Base-by-base conservation (phyloP, 2,888 invertebrate genomes). In the Dyspetes luteomarginatus region DNA sequence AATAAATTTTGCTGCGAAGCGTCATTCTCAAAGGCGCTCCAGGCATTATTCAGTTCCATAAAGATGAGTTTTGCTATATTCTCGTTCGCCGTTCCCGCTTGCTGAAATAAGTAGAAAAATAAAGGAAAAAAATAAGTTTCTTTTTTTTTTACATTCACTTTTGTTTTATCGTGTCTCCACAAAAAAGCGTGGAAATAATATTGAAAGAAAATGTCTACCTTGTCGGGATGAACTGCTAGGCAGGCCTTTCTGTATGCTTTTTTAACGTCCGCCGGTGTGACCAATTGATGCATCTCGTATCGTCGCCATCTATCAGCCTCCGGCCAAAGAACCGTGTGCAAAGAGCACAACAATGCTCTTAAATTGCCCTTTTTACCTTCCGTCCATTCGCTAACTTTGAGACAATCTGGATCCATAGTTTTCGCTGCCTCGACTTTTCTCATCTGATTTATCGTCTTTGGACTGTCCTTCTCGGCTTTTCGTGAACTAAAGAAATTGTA, bases 11-110 rank as follows among this genome's bases (percentile, higher is more conserved):
- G 96, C 90, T 97, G 97, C 84, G 96, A 94, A 78, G 95, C 93
- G 92, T 97, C 97, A 90, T 95, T 96, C 92, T 98, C 98, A 92
- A 99, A 99, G 91, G 98, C 98, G 87, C 96, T 96, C 98, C 99
- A 99, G 19, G 99, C 99, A 92, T 99, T 99, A 93, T 99, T 99
- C 85, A 99, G 93, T 93, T 99, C 99, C 95, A 99, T 98, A 93
- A 99, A 99, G 89, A 99, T 97, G 92, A 98, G 93, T 93, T 97
- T 98, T 5, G 99, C 99, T 87, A 99, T 94, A 86, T 96, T 95
- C 92, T 99, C 98, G 91, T 99, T 97, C 26, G 96, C 95, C 2
- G 97, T 97, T 36, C 98, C 98, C 89, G 96, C 95, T 95, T 98
- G 97, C 98, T 99, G 93, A 2, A 93, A 94, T 87, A 83, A 73